Percentiles rank a stretch among this genome's conserved stretches.
Conservation (phyloP, 2,113 vertebrate genomes). For the Psophia crepitans region DNA sequence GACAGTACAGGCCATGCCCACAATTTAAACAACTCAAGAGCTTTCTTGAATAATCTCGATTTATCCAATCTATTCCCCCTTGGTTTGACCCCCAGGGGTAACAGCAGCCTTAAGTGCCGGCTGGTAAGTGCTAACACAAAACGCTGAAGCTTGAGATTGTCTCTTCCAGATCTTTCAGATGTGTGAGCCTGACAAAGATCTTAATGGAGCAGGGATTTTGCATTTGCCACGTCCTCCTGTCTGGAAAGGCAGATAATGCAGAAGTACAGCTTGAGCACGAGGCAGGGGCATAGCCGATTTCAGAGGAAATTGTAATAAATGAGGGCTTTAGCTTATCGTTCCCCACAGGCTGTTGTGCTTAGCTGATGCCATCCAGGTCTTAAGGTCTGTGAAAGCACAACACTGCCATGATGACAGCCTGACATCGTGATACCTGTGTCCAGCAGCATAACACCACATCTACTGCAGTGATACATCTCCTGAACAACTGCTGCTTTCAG, state of each 20-base stretch:
- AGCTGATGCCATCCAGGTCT: not conserved
- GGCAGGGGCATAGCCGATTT: slow-evolving; percentile 22
- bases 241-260: slow-evolving; percentile 62
- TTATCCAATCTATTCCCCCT: not conserved
- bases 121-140: not conserved
- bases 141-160: not conserved
- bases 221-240: slow-evolving; percentile 43
- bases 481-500: not conserved
- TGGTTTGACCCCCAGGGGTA: not conserved
- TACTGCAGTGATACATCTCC: not conserved
- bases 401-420: not conserved
- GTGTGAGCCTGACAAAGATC: not conserved
- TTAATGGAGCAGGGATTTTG: slow-evolving; percentile 48
- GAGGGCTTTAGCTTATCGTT: slow-evolving; percentile 65
- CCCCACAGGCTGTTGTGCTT: slow-evolving; percentile 34
- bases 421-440: fast-evolving
- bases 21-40: not conserved
- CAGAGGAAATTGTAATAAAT: slow-evolving; percentile 61
- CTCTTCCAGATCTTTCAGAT: slow-evolving; percentile 16
- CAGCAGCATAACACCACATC: not conserved
- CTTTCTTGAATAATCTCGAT: not conserved
- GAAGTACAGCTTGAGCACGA: slow-evolving; percentile 14
- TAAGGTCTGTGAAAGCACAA: not conserved
- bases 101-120: not conserved
- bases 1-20: not conserved